Evolutionary conservation across 2,113 vertebrate genomes (phyloP), one percentile per base, ranked within the genome.

Genomic region (Hippocampus abdominalis): DNA sequence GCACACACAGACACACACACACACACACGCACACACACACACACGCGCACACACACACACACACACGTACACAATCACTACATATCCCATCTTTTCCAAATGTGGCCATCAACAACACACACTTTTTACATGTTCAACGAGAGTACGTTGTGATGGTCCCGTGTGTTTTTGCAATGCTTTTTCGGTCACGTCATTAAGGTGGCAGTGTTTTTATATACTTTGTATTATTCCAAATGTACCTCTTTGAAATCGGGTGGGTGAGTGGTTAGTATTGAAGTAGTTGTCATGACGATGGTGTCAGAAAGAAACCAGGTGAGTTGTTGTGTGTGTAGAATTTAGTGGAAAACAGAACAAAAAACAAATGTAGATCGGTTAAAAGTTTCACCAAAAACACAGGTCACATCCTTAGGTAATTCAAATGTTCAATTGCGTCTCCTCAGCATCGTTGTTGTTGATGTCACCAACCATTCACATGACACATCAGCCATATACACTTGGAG

Each of bases 261-360:
- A 81, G 80, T 82, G 42, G 6, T 64, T 77, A 77, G 69, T 69
- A 39, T 77, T 68, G 21, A 64, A 75, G 66, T 82, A 69, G 72
- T 54, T 83, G 81, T 76, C 51, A 77, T 82, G 79, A 65, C 71
- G 65, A 48, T 8, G 27, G 64, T 75, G 32, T 82, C 68, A 75
- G 72, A 82, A 65, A 82, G 68, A 81, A 71, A 63, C 18, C 18
- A 71, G 57, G n/a, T 49, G 60, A 77, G 74, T 87, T 78, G 70
- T 80, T 79, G 80, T 88, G 74, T 88, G 74, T 80, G 80, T 90
- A 87, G 82, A 86, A 74, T 66, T 72, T 81, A 81, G 86, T 70
- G 49, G 53, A 61, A 80, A 80, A 80, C 76, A 46, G 8, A 15
- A 68, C 60, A 66, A 73, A 13, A 80, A 85, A 78, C 71, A 81